Evolutionary conservation across 1,140 invertebrate genomes (phyloP), one percentile per base, ranked within the genome.

Genomic region (Subanguina moxae): DNA sequence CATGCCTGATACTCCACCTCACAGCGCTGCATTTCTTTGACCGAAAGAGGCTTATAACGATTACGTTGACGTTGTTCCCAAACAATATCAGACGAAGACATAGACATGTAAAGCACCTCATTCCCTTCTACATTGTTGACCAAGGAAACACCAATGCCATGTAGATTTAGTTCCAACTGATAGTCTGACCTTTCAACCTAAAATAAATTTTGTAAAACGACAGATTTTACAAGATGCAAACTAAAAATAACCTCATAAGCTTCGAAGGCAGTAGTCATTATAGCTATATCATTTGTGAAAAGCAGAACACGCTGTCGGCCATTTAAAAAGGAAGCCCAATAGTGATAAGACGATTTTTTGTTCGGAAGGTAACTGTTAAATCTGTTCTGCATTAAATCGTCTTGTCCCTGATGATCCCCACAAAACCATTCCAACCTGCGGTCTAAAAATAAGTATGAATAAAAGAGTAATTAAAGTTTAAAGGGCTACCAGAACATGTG

Each of bases 261-360:
- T n/a, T n/a, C n/a, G n/a, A n/a, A n/a, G n/a, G n/a, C n/a, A n/a
- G n/a, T 88, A 70, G 88, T 87, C 0, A 90, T 90, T 15, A 95
- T 84, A 52, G 85, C 84, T 9, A 88, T 77, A 82, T 90, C 88
- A 1, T 88, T 84, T 0, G 93, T 96, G 79, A 97, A 91, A 3
- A 97, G 83, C 1, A 97, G 79, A 32, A 95, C 88, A 67, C 94
- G 86, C 83, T 98, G 94, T 78, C 92, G 87, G 7, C 93, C 94
- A 85, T 95, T 89, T 25, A 97, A 84, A 85, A 97, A 97, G 0
- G 90, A 92, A 0, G 93, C 89, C 88, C 91, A 94, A 78, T 86
- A 90, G 1, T 85, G 68, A 59, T 85, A 84, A 5, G 65, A 72
- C 64, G 84, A 79, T 25, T 77, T 71, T 21, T 64, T 62, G n/a